Evolutionary conservation across 2,888 invertebrate species (phyloP).

Genomic region (Hofmannophila pseudospretella): DNA sequence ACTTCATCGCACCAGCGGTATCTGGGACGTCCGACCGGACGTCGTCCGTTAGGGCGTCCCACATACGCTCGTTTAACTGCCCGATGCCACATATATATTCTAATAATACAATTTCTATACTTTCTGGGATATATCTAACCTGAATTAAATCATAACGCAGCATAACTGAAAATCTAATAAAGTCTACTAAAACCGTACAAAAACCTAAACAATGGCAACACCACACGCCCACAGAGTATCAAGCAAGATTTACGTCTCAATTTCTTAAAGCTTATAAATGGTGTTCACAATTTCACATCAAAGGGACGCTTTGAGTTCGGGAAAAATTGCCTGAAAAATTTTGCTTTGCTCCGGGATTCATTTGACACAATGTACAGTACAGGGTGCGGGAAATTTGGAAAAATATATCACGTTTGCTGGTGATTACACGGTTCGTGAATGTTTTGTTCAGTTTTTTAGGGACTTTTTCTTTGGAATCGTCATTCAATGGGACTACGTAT

Average conservation of each 20-base stretch:
- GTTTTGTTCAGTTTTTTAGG: too few species aligned
- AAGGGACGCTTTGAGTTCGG: conserved; percentile 12
- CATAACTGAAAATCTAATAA: background rate
- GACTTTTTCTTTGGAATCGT: too few species aligned
- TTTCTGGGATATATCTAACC: too few species aligned
- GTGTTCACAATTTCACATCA: conserved; percentile 17
- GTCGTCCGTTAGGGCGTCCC: too few species aligned
- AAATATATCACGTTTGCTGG: background rate
- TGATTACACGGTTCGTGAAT: too few species aligned
- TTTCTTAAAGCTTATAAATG: conserved; percentile 33
- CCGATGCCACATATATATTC: too few species aligned
- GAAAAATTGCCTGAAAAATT: conserved; percentile 3
- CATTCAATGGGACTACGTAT: too few species aligned
- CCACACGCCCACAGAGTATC: conserved; percentile 15
- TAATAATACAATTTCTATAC: too few species aligned
- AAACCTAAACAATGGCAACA: background rate
- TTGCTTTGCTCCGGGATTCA: background rate
- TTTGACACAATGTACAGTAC: background rate
- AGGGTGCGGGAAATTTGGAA: background rate
- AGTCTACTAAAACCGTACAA: background rate
- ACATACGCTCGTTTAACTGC: too few species aligned
- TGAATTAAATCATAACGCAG: too few species aligned
- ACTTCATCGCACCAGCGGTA: too few species aligned
- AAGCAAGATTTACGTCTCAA: conserved; percentile 30
- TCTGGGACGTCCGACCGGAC: too few species aligned